phyloP scores from a whole-genome alignment of 2,113 vertebrate genomes.

The Lichenostomus cassidix region DNA sequence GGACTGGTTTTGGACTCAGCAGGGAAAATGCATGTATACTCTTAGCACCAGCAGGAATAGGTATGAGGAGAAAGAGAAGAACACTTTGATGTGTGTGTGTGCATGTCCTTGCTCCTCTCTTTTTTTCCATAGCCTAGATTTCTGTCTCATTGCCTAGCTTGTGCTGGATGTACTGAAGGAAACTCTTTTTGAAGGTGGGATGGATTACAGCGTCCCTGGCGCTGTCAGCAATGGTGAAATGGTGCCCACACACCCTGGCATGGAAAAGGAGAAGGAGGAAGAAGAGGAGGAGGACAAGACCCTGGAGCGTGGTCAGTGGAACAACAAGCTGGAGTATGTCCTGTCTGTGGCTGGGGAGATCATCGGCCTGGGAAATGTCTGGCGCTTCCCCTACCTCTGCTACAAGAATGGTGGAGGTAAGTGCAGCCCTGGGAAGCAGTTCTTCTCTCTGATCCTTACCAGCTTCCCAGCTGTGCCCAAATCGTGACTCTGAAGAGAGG shows the following conservation, averaged over 20 bases:
- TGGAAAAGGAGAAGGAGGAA: conserved; percentile 73
- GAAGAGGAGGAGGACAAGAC: conserved; percentile 24
- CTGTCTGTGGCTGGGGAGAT: conserved; percentile 91
- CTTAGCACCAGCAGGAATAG: neutral
- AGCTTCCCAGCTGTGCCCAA: neutral
- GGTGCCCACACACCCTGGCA: conserved; percentile 21
- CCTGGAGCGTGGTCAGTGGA: conserved; percentile 87
- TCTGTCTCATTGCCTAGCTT: neutral
- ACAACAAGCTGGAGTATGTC: conserved; percentile 89
- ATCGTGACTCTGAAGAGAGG: neutral
- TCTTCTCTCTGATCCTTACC: rapidly evolving
- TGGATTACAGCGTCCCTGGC: conserved; percentile 74
- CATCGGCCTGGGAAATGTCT: conserved; percentile 90
- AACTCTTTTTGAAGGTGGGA: conserved; percentile 71
- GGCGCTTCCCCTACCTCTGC: conserved; percentile 95
- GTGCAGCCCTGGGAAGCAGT: neutral
- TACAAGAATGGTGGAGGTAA: conserved; percentile 95
- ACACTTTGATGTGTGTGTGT: neutral
- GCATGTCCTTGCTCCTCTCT: neutral
- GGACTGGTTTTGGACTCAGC: neutral
- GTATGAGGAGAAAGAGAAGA: neutral
- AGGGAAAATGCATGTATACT: neutral
- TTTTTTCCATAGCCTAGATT: neutral
- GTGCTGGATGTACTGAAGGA: neutral
- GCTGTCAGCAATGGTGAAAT: conserved; percentile 76